Base-by-base conservation (phyloP, 2,797 vertebrate genomes). In the Dicrostonyx torquatus region DNA sequence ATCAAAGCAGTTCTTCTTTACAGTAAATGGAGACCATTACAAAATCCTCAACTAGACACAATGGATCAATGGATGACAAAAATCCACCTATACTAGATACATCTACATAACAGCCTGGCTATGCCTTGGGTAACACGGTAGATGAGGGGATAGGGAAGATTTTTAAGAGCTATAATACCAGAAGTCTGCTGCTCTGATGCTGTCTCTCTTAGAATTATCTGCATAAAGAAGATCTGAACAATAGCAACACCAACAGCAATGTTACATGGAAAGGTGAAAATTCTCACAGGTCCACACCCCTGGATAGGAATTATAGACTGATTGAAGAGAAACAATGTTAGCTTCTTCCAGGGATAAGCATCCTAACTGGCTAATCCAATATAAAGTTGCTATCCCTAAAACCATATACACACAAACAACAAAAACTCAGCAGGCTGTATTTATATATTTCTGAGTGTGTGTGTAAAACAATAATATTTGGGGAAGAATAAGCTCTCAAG, bases 71-170 rank as follows among this genome's bases (percentile, higher is more conserved):
- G 43, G 43, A 12, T n/a, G 1, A 18, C 31, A 66, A 29, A 43
- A 48, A 31, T 6, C 11, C 40, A 48, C 17, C 26, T 31, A n/a
- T 45, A 75, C 14, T 45, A 6, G 22, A 45, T 29, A 75, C 11
- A 48, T n/a, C 43, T 66, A 24, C 26, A 66, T 66, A 18, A 66
- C 3, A 48, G 58, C 29, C 31, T 24, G 20, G 20, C 1, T 48
- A 24, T 14, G 3, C 60, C 1, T 1, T 5, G 4, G 29, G 31
- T 4, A 34, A 48, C 18, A n/a, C 24, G 43, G 20, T 14, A 1
- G 10, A 45, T 29, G 53, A 60, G 1, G 37, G 14, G 9, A 2
- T 48, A n/a, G 29, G 40, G 34, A 66, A 64, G 45, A 84, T 22
- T 34, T 66, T 66, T 34, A 48, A 64, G 58, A 83, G 60, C 10